These are phyloP conservation scores for Agrilus cyanescens DNA, from an alignment of 2,888 invertebrate genomes.

Conservation along the genomic window DNA sequence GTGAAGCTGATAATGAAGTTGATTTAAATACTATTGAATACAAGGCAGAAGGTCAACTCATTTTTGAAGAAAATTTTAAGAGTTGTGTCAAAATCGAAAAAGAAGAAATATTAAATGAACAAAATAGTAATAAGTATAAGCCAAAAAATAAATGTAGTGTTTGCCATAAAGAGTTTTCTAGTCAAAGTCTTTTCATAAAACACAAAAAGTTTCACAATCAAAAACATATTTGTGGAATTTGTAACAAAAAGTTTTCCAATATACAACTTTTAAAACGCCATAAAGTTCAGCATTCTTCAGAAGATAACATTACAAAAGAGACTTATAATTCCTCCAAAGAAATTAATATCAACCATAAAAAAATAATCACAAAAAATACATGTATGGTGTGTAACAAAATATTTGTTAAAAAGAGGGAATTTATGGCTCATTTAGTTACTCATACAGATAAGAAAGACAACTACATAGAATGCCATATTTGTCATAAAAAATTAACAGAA, in stretches of 20 bases:
- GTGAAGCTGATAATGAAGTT: too few species aligned
- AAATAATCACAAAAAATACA: too few species aligned
- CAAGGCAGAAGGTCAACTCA: background rate
- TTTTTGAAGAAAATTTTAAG: background rate
- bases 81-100: background rate
- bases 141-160: conserved; percentile 29
- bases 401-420: conserved; percentile 9
- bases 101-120: conserved; percentile 9
- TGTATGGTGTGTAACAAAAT: conserved; percentile 9
- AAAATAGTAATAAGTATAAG: background rate
- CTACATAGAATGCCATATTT: conserved; percentile 38
- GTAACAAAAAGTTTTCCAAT: conserved; percentile 26
- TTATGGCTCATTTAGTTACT: conserved; percentile 4
- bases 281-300: conserved; percentile 15
- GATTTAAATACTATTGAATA: too few species aligned
- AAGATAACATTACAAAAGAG: too few species aligned
- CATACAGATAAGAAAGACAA: conserved; percentile 11
- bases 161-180: conserved; percentile 39
- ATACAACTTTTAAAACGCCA: conserved; percentile 28
- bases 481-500: conserved; percentile 41
- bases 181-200: conserved; percentile 22
- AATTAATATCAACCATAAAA: too few species aligned
- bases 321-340: too few species aligned
- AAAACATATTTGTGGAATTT: conserved; percentile 26
- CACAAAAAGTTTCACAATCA: conserved; percentile 18